phyloP scores from a whole-genome alignment of 2,113 vertebrate species.

The Pteruthius melanotis region DNA sequence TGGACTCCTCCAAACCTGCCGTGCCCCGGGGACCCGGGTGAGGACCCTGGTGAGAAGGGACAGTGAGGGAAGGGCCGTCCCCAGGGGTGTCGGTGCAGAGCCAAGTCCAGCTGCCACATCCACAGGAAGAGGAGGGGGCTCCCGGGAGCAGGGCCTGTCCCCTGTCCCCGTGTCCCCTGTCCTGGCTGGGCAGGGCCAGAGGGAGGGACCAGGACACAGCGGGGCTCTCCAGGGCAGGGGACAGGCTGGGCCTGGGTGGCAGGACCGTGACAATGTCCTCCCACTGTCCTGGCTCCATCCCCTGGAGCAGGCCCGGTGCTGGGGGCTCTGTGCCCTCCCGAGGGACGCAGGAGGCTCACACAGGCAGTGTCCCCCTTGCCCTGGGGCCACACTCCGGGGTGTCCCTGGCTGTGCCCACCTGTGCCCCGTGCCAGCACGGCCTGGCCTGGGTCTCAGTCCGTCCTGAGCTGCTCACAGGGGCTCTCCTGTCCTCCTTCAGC shows the following conservation, averaged over 20 bases:
- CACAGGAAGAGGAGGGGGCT: background rate
- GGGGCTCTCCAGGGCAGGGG: background rate
- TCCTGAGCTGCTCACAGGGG: fast-evolving
- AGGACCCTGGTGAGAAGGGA: background rate
- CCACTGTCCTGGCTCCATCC: background rate
- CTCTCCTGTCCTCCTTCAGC: background rate
- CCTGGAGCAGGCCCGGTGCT: background rate
- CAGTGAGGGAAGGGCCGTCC: fast-evolving
- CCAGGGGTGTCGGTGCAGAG: fast-evolving
- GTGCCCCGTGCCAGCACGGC: background rate
- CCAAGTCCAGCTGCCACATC: fast-evolving
- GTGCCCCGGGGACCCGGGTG: background rate
- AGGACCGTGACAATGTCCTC: background rate
- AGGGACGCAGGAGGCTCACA: background rate
- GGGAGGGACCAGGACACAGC: background rate
- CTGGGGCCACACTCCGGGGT: background rate
- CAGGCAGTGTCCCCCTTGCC: background rate
- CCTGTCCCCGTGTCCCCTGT: background rate
- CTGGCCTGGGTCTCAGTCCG: fast-evolving
- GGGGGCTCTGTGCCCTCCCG: background rate
- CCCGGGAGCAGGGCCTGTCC: fast-evolving
- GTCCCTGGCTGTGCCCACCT: background rate
- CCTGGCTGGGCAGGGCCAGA: background rate
- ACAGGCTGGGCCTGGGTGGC: background rate
- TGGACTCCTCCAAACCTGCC: fast-evolving